Evolutionary conservation across 2,888 invertebrate genomes (phyloP), one percentile per base, ranked within the genome.

Genomic region (Embidobia sp.): DNA sequence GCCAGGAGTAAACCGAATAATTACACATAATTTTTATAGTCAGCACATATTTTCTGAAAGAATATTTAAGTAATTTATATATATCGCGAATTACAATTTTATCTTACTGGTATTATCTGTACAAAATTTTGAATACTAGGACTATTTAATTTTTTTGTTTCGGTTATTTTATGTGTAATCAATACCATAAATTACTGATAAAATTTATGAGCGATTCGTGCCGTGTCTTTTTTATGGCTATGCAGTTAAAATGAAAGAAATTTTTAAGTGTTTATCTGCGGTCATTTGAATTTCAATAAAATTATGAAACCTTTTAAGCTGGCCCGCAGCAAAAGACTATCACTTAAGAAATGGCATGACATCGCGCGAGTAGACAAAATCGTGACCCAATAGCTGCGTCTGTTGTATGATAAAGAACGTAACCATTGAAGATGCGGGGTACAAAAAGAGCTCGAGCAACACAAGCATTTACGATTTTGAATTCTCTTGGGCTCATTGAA

Each of bases 211-310:
- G 5, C 18, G 7, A 35, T 33, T 22, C 51, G 72, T 76, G 46
- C 59, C 63, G 61, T 46, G 63, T 77, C 67, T 3, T 61, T 44
- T 81, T 79, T 77, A 81, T 57, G 49, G 16, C 59, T 16, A 2
- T 15, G 29, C 15, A 33, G 57, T 77, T 67, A 77, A 66, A 78
- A 29, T 29, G 10, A 44, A 40, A 26, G 27, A 66, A 53, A 53
- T 46, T 55, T 55, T 2, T 2, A 22, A 57, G 55, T 57, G 67
- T 48, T 67, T 67, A 67, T 57, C 67, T 48, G 27, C 37, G 44
- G 53, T 57, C 67, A 67, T 67, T 67, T 29, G 53, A 35, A 57
- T 67, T 46, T 46, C 67, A 29, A 57, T 67, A 67, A 67, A 13
- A 31, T 13, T 4, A 35, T 42, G 67, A 67, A 57, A 42, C 37